Evolutionary conservation across 2,797 vertebrate species (phyloP), one percentile per base, ranked within the genome.

Genomic region (Galaxias olidus): DNA sequence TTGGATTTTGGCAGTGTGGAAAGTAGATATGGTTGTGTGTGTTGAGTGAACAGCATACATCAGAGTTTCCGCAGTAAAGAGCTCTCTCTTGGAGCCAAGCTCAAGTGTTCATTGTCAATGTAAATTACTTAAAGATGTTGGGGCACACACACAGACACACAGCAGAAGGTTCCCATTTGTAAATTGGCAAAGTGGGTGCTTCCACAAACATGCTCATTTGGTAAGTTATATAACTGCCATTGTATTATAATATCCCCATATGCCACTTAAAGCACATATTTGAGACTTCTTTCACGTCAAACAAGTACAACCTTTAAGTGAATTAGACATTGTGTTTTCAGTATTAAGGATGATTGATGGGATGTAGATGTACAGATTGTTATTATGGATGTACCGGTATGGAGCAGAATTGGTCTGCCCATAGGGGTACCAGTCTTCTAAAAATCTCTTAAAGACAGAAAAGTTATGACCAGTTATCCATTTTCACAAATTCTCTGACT

Each of bases 11-110:
- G 68, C 76, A 68, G 63, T 69, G 78, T 52, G 54, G 52, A 53
- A 46, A 12, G 45, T 42, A 45, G 43, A 43, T 63, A 40, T 52
- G 56, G 66, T 72, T 66, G 61, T 75, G 67, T 68, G 54, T 61
- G 52, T 71, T 1, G 14, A n/a, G 61, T 60, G 52, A 40, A 40
- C 62, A 74, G 71, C 69, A 66, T 76, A 74, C 60, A 73, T 75
- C 57, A 81, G n/a, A 86, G 79, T 90, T 91, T 91, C 91, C 89
- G 87, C 79, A 64, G 78, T 63, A 62, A 72, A 77, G 52, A 59
- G 59, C 68, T 68, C 53, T 71, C 66, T 64, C 64, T 50, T 14
- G 47, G 73, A 79, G 71, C 79, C 82, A 83, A 77, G 73, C 69
- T 78, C 71, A 88, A 87, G 90, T 71, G 17, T 74, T 78, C 76